Evolutionary conservation across 2,888 invertebrate genomes (phyloP).

Genomic region (Parnassius mnemosyne): DNA sequence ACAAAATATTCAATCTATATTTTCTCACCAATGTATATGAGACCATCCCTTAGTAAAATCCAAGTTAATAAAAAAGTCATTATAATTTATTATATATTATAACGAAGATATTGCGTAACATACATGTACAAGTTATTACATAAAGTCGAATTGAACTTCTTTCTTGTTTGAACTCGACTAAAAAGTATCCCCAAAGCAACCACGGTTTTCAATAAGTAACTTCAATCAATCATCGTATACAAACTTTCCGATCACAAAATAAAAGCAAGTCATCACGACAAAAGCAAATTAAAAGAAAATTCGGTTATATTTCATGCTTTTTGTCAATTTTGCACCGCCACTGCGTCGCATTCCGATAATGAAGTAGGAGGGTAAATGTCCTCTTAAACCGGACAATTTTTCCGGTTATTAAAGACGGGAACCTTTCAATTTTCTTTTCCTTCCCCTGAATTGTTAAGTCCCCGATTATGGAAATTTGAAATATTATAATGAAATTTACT

Average conservation of each 20-base stretch:
- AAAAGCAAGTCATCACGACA: slow-evolving; percentile 4
- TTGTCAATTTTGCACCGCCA: slow-evolving; percentile 18
- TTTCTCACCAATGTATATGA: no score
- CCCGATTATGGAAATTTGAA: slow-evolving; percentile 26
- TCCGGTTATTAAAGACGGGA: slow-evolving; percentile 26
- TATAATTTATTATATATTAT: no score
- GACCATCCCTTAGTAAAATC: no score
- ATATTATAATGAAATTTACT: slow-evolving; percentile 23
- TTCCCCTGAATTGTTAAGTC: slow-evolving; percentile 25
- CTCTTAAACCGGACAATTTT: slow-evolving; percentile 23
- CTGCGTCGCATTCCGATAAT: slow-evolving; percentile 23
- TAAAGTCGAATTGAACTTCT: no score
- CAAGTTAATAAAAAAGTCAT: no score
- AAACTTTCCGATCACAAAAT: not conserved
- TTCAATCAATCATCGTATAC: slow-evolving; percentile 9
- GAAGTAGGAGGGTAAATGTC: slow-evolving; percentile 15
- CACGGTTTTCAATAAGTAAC: not conserved
- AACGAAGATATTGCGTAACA: no score
- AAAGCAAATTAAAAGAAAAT: slow-evolving; percentile 18
- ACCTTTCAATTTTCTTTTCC: slow-evolving; percentile 27
- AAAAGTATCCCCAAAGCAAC: no score
- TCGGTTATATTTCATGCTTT: slow-evolving; percentile 23
- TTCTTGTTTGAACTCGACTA: no score
- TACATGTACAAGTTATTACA: no score
- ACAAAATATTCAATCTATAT: no score